phyloP scores from a whole-genome alignment of 2,113 vertebrate species.

The Gasterosteus nipponicus region DNA sequence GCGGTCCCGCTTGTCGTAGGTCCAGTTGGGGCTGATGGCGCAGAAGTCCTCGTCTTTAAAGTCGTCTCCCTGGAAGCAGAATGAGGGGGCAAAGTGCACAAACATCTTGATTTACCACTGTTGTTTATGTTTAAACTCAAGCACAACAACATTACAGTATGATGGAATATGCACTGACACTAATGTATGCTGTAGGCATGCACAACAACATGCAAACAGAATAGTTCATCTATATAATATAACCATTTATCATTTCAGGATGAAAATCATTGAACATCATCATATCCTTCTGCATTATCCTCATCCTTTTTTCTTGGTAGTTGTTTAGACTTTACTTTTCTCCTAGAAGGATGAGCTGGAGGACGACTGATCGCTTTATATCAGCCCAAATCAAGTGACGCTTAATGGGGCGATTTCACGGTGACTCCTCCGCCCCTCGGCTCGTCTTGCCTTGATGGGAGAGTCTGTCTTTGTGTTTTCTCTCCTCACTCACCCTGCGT shows the following conservation, averaged over 20 bases:
- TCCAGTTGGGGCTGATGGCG: slow-evolving; percentile 88
- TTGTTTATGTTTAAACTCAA: not conserved
- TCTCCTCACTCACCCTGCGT: slow-evolving; percentile 78
- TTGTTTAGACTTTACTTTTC: not conserved
- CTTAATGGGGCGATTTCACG: slow-evolving; percentile 12
- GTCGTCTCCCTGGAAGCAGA: slow-evolving; percentile 79
- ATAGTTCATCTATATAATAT: not conserved
- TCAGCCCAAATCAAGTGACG: slow-evolving; percentile 4
- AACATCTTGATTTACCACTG: not conserved
- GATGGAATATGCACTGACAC: not conserved
- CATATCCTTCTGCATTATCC: no score
- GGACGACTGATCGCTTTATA: slow-evolving; percentile 2
- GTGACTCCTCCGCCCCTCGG: not conserved
- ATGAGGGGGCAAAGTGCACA: not conserved
- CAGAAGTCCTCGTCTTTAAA: slow-evolving; percentile 85
- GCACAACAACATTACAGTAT: not conserved
- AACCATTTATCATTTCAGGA: not conserved
- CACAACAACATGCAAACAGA: slow-evolving; percentile 9
- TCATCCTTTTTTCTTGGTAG: no score
- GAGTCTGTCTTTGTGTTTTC: slow-evolving; percentile 18
- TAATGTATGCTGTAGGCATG: not conserved
- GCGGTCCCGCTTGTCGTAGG: slow-evolving; percentile 78
- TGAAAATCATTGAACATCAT: no score
- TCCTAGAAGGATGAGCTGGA: slow-evolving; percentile 1
- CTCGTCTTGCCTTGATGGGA: not conserved